Conservation (phyloP, 2,113 vertebrate species). For the Pogona vitticeps region DNA sequence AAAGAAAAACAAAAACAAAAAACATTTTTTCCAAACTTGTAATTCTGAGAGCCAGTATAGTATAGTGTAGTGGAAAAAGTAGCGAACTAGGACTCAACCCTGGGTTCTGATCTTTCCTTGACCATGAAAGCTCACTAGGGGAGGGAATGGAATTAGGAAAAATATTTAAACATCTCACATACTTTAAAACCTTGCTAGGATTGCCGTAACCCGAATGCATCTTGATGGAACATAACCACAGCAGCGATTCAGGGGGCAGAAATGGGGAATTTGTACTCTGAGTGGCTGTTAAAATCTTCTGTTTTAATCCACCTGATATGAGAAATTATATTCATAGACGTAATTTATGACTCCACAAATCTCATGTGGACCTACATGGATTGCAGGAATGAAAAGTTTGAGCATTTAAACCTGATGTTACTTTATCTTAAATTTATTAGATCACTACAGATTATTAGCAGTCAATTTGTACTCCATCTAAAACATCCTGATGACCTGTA, state of each 20-base stretch:
- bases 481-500: conserved; percentile 51
- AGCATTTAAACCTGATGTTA: conserved; percentile 20
- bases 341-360: not conserved
- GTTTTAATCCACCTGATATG: not conserved
- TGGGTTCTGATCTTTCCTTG: no score
- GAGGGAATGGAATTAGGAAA: no score
- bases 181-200: no score
- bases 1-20: no score
- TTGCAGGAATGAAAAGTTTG: not conserved
- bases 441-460: conserved; percentile 18
- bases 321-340: not conserved
- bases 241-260: not conserved
- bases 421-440: conserved; percentile 49
- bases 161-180: no score
- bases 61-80: no score
- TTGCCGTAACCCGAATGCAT: no score
- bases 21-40: not conserved
- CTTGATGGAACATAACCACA: no score
- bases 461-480: conserved; percentile 27
- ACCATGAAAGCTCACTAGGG: no score
- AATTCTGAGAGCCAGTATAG: not conserved
- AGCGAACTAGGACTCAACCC: no score
- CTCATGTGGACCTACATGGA: not conserved
- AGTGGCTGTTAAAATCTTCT: no score
- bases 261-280: not conserved